phyloP scores from a whole-genome alignment of 2,888 invertebrate species.

The Trichacis sp. region DNA sequence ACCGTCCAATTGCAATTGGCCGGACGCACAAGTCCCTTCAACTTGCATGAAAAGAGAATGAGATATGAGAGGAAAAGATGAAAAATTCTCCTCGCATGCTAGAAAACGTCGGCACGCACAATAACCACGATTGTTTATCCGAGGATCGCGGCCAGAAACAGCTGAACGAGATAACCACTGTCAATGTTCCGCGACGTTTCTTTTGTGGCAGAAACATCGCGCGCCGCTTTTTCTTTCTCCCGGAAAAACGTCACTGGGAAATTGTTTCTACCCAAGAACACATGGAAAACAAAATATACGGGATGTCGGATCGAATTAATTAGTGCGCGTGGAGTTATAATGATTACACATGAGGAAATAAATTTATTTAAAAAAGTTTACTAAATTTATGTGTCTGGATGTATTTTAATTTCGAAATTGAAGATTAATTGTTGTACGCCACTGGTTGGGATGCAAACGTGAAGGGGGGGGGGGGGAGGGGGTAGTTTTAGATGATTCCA shows the following conservation, averaged over 20 bases:
- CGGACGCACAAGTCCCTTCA: constrained; percentile 32
- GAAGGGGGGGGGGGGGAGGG: no score
- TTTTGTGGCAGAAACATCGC: constrained; percentile 15
- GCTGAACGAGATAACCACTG: constrained; percentile 32
- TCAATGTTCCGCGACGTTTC: constrained; percentile 37
- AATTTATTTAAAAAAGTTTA: no score
- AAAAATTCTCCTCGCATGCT: constrained; percentile 20
- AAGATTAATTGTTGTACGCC: no score
- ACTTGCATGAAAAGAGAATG: constrained; percentile 31
- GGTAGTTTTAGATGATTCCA: no score
- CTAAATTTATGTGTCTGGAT: no score
- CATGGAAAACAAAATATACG: no score
- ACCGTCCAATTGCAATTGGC: constrained; percentile 40
- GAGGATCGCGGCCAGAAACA: constrained; percentile 21
- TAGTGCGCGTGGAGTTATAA: no score
- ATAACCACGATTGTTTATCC: constrained; percentile 41
- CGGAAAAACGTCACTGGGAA: background rate
- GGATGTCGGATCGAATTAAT: no score
- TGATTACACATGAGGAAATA: no score
- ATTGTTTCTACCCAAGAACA: no score
- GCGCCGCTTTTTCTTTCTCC: background rate
- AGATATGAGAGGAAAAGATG: constrained; percentile 29
- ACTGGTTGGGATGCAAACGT: no score
- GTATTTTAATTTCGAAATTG: no score
- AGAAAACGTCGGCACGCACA: constrained; percentile 34